Evolutionary conservation across 2,113 vertebrate species (phyloP).

Genomic region (Cranoglanis bouderius): DNA sequence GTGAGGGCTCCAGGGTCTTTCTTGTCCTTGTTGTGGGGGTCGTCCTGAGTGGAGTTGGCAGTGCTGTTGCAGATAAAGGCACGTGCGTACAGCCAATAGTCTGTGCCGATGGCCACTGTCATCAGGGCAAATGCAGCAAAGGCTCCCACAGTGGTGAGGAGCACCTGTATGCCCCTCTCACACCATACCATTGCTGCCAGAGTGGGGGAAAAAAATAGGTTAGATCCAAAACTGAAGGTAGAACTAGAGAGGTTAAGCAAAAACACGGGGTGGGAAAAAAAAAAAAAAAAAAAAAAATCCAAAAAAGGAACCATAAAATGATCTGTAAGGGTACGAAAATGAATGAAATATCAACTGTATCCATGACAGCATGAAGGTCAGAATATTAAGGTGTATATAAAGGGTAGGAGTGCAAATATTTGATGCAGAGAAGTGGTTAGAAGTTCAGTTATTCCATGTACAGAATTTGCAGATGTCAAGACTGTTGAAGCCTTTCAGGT

Average conservation of each 20-base stretch:
- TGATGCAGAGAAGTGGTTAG: neutral
- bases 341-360: neutral
- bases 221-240: neutral
- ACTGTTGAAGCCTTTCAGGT: neutral
- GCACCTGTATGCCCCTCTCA: constrained; percentile 87
- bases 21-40: constrained; percentile 80
- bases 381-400: neutral
- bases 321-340: neutral
- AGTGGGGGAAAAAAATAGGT: neutral
- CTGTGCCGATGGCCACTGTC: constrained; percentile 91
- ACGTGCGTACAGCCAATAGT: constrained; percentile 93
- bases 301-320: neutral
- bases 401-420: neutral
- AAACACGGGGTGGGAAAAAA: constrained; percentile 15
- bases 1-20: constrained; percentile 89
- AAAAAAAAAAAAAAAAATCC: neutral
- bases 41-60: constrained; percentile 82
- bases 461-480: constrained; percentile 22
- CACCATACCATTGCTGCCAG: constrained; percentile 82
- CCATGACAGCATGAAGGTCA: no score
- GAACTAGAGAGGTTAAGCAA: constrained; percentile 6
- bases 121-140: constrained; percentile 91
- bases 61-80: constrained; percentile 93
- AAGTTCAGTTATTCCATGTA: neutral
- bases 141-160: constrained; percentile 89